These are phyloP conservation scores for Brachypteracias leptosomus DNA, from an alignment of 2,113 vertebrate species.

Conservation along the genomic window DNA sequence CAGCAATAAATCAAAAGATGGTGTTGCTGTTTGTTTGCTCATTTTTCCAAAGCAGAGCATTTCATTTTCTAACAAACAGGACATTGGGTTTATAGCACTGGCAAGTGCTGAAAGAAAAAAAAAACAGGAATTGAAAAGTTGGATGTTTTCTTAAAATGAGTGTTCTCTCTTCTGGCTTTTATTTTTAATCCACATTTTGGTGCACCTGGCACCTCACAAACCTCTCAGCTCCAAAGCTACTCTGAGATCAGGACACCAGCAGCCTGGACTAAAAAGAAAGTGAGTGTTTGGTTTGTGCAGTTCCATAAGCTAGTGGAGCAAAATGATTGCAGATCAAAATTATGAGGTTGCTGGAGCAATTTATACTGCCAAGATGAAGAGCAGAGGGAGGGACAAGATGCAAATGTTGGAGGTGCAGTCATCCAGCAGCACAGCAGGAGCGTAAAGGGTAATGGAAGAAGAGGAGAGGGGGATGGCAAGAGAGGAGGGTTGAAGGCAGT, in stretches of 20 bases:
- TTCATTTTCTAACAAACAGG: background rate
- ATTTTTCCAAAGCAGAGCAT: background rate
- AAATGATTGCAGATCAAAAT: background rate
- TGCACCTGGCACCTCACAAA: background rate
- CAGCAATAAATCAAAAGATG: background rate
- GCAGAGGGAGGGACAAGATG: background rate
- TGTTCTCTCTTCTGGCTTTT: background rate
- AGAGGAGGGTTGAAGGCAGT: background rate
- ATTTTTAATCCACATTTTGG: background rate
- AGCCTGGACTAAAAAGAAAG: background rate
- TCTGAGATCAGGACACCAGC: background rate
- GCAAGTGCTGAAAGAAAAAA: background rate
- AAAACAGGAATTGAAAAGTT: background rate
- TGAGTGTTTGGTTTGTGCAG: background rate
- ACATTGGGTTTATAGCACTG: background rate
- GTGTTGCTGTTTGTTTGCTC: background rate
- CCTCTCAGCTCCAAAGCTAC: background rate
- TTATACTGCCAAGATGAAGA: background rate
- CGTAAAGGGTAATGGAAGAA: background rate
- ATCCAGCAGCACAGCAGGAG: background rate
- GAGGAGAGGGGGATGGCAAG: background rate
- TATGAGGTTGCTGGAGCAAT: conserved; percentile 1
- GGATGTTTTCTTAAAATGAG: background rate
- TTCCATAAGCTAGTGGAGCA: background rate
- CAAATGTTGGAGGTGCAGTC: background rate